Evolutionary conservation across 2,888 invertebrate species (phyloP).

Genomic region (Encarsia formosa): DNA sequence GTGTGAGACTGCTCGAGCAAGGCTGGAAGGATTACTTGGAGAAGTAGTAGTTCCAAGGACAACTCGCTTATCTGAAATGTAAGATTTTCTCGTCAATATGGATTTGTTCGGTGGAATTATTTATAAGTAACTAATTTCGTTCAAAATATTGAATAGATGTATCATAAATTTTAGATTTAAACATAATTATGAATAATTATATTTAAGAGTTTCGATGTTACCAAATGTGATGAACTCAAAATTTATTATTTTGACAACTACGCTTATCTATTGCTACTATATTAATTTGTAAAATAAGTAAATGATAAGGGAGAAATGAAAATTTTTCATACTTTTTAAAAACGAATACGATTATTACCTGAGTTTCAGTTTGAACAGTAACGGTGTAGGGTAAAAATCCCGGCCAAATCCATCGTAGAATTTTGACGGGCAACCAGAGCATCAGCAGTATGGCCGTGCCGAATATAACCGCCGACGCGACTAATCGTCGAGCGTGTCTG

Average conservation of each 20-base stretch:
- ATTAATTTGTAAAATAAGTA: not conserved
- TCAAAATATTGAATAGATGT: no score
- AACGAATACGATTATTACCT: conserved; percentile 52
- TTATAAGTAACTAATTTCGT: no score
- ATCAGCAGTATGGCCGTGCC: conserved; percentile 93
- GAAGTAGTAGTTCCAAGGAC: conserved; percentile 83
- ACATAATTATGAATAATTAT: no score
- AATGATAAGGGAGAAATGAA: not conserved
- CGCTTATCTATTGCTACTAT: no score
- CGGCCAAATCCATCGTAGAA: conserved; percentile 76
- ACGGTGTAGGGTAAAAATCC: conserved; percentile 94
- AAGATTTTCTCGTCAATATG: not conserved
- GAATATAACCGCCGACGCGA: conserved; percentile 92
- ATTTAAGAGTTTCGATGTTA: no score
- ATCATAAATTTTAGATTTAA: no score
- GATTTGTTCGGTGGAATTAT: not conserved
- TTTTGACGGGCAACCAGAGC: conserved; percentile 90
- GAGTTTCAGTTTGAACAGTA: conserved; percentile 74
- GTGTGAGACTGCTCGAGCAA: conserved; percentile 95
- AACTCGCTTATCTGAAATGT: conserved; percentile 86
- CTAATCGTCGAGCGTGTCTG: conserved; percentile 82
- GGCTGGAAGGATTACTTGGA: conserved; percentile 94
- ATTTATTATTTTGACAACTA: no score
- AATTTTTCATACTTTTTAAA: not conserved
- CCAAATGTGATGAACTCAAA: no score